These are phyloP conservation scores for Campylomormyrus numenius DNA, from an alignment of 2,113 vertebrate genomes.

Conservation along the genomic window DNA sequence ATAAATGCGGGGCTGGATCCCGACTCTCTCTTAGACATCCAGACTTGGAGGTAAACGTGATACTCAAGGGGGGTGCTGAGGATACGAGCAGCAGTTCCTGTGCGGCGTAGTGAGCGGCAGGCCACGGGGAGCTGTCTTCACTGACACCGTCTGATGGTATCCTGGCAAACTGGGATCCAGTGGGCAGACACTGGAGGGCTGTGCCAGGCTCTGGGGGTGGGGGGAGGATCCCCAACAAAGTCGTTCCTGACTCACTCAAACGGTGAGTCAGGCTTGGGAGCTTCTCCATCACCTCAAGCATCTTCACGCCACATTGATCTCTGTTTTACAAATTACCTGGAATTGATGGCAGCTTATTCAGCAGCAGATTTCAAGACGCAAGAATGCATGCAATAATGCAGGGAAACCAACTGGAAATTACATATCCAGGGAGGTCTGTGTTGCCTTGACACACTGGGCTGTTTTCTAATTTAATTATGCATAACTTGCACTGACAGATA, in stretches of 20 bases:
- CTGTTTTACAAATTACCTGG: neutral
- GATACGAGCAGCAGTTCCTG: neutral
- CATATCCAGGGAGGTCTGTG: neutral
- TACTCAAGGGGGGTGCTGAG: neutral
- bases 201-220: neutral
- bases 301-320: neutral
- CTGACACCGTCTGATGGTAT: neutral
- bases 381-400: neutral
- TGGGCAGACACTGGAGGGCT: neutral
- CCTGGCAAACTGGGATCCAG: neutral
- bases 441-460: neutral
- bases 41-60: neutral
- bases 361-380: neutral
- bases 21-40: neutral
- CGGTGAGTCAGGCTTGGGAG: neutral
- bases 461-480: neutral
- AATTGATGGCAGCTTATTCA: neutral
- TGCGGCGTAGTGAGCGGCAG: neutral
- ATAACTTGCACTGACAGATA: neutral
- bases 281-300: neutral
- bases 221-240: neutral
- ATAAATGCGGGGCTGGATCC: neutral
- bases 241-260: neutral
- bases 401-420: neutral
- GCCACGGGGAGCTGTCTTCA: neutral